Conservation (phyloP, 2,797 vertebrate genomes). For the Pagetopsis macropterus region DNA sequence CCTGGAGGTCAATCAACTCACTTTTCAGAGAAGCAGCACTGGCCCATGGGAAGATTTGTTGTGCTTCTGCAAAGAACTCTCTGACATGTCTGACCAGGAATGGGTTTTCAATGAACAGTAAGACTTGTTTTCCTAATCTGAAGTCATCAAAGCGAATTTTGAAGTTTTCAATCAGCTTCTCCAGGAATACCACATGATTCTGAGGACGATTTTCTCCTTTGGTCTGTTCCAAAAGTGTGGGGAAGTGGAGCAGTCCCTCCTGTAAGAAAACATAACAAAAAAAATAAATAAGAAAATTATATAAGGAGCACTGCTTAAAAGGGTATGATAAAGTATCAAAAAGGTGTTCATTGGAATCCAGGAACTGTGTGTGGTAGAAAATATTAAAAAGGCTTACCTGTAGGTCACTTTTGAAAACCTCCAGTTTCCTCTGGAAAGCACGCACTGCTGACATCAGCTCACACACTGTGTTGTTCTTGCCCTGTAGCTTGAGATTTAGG, state of each 20-base stretch:
- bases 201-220: neutral
- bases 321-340: neutral
- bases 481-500: no score
- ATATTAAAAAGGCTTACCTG: neutral
- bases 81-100: conserved; percentile 42
- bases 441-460: no score
- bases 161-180: conserved; percentile 16
- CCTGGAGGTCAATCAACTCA: no score
- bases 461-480: no score
- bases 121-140: conserved; percentile 32
- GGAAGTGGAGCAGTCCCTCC: conserved; percentile 25
- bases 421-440: no score
- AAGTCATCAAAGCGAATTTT: conserved; percentile 42
- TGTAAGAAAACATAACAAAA: neutral
- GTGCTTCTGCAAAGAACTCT: neutral
- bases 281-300: neutral
- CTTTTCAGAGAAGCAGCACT: no score
- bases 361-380: conserved; percentile 1
- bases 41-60: no score
- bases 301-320: conserved; percentile 4
- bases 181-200: conserved; percentile 31
- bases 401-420: no score
- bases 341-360: neutral
- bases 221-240: conserved; percentile 27
- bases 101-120: conserved; percentile 32